Base-by-base conservation (phyloP, 2,888 invertebrate genomes). In the Cephus sareptanus region DNA sequence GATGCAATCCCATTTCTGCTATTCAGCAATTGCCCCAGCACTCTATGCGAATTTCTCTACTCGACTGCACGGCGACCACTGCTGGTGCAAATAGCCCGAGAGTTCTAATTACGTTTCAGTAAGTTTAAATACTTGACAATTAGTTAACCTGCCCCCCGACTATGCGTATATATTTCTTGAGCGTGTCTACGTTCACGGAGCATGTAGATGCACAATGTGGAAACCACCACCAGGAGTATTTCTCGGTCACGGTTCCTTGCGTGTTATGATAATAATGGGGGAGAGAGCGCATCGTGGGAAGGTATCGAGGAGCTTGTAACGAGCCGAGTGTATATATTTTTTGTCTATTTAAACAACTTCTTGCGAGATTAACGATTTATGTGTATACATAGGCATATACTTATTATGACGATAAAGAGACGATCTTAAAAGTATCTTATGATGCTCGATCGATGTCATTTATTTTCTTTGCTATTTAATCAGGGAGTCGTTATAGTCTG, bases 101-200 rank as follows among this genome's bases (percentile, higher is more conserved):
- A 85, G 83, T 81, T 82, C 85, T 84, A 85, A 85, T 85, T 85
- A 82, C 83, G 83, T 85, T 85, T 83, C 83, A 81, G 81, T 82
- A 83, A 85, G 84, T 85, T 71, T 84, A 83, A 85, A 85, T 85
- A 85, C 83, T 83, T 82, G 82, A 81, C 84, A 82, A 85, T 85
- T 85, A 85, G 83, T 85, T 85, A 15, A 56, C 56, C 56, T 2
- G 56, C 15, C 4, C 15, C 4, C 15, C 4, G 40, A 15, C 3
- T 13, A 15, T 6, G 4, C 1, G 13, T 13, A 15, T 40, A 15
- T 23, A 56, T 56, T 23, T 9, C 23, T 9, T 1, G 15, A 56
- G 23, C 2, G 23, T 56, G 56, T 6, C 56, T 56, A 9, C 56
- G 23, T 56, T 56, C 56, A 56, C 56, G 56, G 23, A 9, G 56